phyloP scores from a whole-genome alignment of 2,888 invertebrate species.

The Liopterus haemorrhoidalis region DNA sequence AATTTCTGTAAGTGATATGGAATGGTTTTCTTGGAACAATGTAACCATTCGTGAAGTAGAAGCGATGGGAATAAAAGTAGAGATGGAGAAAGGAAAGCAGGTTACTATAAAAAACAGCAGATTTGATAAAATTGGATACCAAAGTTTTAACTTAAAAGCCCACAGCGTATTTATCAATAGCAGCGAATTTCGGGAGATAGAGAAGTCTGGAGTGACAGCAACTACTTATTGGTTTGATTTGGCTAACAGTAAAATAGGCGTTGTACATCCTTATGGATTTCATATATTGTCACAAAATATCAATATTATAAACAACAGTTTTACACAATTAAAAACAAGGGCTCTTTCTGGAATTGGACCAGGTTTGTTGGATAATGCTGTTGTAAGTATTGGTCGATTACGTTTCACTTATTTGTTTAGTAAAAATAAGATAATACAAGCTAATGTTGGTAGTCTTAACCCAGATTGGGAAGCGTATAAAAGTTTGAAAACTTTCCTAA shows the following conservation, averaged over 20 bases:
- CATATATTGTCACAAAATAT: constrained; percentile 7
- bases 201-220: constrained; percentile 1
- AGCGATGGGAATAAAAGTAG: constrained; percentile 3
- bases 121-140: constrained; percentile 9
- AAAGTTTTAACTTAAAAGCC: constrained; percentile 2
- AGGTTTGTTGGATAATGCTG: constrained; percentile 12
- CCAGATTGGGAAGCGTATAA: constrained; percentile 11
- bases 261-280: constrained; percentile 7
- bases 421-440: constrained; percentile 9
- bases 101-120: constrained; percentile 6
- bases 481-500: neutral
- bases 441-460: constrained; percentile 14
- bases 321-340: constrained; percentile 10
- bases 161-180: neutral
- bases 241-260: constrained; percentile 4
- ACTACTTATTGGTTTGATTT: constrained; percentile 12
- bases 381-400: constrained; percentile 8
- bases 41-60: constrained; percentile 9
- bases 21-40: constrained; percentile 7
- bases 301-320: constrained; percentile 5
- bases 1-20: too few relatives aligned
- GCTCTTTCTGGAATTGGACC: constrained; percentile 17
- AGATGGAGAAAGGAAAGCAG: constrained; percentile 7
- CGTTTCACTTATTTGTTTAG: constrained; percentile 12
- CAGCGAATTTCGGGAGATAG: constrained; percentile 1